Base-by-base conservation (phyloP, 2,888 invertebrate genomes). In the Cephus pygmeus region DNA sequence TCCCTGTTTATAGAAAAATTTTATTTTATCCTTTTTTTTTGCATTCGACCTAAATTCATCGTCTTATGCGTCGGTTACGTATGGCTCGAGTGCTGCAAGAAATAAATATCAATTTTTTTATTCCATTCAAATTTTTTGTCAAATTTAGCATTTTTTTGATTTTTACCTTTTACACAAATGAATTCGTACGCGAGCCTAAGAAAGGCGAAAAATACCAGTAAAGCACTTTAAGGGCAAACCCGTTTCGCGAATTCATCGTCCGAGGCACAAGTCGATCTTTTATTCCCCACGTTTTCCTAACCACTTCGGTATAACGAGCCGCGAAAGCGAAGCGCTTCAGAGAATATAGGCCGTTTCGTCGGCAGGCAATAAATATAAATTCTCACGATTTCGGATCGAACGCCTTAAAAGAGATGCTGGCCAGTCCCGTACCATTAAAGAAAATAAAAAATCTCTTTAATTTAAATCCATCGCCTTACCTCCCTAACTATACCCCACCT, bases 121-220 rank as follows among this genome's bases (percentile, higher is more conserved):
- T 6, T 40, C 15, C 40, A 40, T 40, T 23, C 56, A 33, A 33
- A 0, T 23, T 23, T 15, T 40, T 40, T 35, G 3, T 3, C 35
- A 35, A 3, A 3, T 35, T 12, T 35, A 0, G 0, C 3, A 0
- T 11, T 35, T 12, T 3, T 12, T 1, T 1, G 9, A 34, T 11
- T 11, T 35, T 35, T 35, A 12, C 35, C 12, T 12, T 35, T 35
- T 35, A 12, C 0, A 12, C 3, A 35, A 35, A 35, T 34, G 34
- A 34, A 11, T 34, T 34, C 11, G 34, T 34, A 34, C 11, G 11
- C 34, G 34, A 0, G 11, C 11, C 1, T 35, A 12, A 35, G 35
- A 12, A 35, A 35, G 12, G 12, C 35, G 12, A 12, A 35, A 35
- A 35, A 11, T 3, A 35, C 12, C 12, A 35, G 3, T 23, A 34